Evolutionary conservation across 2,113 vertebrate species (phyloP), one percentile per base, ranked within the genome.

Genomic region (Heloderma charlesbogerti): DNA sequence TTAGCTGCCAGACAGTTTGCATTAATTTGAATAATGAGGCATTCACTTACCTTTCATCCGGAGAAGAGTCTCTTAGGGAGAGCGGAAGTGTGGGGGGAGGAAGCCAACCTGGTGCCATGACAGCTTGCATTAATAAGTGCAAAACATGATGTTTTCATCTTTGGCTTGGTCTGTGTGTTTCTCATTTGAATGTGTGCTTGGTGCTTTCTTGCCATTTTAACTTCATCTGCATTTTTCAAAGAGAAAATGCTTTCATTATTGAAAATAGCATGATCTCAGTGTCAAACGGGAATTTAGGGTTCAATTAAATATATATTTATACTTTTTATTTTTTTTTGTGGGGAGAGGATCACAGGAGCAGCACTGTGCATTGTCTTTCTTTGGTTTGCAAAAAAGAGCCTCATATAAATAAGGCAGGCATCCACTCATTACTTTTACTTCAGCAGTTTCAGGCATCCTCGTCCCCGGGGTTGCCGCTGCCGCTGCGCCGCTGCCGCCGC

Each of bases 1-100:
- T 89, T 86, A 85, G 1, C 60, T 94, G 91, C n/a, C 80, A 93
- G 69, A 92, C 93, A 95, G 63, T 3, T 8, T 90, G 8, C 6
- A 92, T 79, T 74, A 81, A 93, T 91, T 94, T 92, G 6, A 95
- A 91, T 91, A 95, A 87, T 60, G 69, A 90, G 27, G 82, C 40
- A 48, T 20, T 89, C 0, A 57, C 72, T 91, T 88, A 77, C 13
- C 78, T 72, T 91, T 78, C 91, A 51, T 94, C 48, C 5, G 89
- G 16, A 54, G 6, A 29, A 94, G 18, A 22, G 63, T 88, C 72
- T 77, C 29, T 40, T 84, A 37, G 3, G 20, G 29, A 63, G 16
- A 51, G n/a, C 8, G 48, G 29, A 80, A 20, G 60, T 2, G 57
- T 57, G 20, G 77, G 43, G 22, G 15, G 54, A 67, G 79, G 72